Evolutionary conservation across 2,888 invertebrate species (phyloP).

Genomic region (Eupithecia pulchellata): DNA sequence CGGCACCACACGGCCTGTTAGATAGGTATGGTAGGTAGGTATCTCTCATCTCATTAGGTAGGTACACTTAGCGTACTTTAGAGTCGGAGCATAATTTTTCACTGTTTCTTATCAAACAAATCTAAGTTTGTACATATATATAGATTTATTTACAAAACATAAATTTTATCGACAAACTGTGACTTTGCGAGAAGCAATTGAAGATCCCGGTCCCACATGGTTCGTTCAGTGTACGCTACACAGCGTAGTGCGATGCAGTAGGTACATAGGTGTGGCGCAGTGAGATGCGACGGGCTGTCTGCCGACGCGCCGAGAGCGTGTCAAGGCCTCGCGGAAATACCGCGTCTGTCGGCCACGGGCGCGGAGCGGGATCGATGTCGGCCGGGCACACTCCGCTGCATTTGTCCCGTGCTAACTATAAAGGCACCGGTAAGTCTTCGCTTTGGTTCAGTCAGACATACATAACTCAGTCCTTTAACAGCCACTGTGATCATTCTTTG

Average conservation of each 20-base stretch:
- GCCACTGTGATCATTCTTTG: not conserved
- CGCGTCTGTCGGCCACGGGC: constrained; percentile 27
- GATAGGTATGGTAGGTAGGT: no score
- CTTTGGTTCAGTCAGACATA: not conserved
- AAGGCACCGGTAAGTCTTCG: not conserved
- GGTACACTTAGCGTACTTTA: not conserved
- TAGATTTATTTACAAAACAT: no score
- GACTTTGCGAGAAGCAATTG: not conserved
- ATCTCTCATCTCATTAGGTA: not conserved
- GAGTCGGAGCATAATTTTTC: not conserved
- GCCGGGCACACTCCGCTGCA: constrained; percentile 11
- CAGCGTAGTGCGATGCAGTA: constrained; percentile 15
- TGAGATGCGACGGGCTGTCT: constrained; percentile 41
- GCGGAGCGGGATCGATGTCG: constrained; percentile 17
- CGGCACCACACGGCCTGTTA: no score
- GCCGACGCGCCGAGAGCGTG: constrained; percentile 40
- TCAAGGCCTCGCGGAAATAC: constrained; percentile 52
- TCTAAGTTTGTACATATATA: no score
- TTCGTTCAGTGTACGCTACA: not conserved
- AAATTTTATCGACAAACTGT: not conserved
- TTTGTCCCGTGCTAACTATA: constrained; percentile 8
- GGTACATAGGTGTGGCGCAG: constrained; percentile 28
- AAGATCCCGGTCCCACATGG: not conserved
- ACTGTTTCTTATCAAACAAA: no score
- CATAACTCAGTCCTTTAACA: not conserved